Evolutionary conservation across 1,140 invertebrate genomes (phyloP).

Genomic region (Lasioglossum baleicum): DNA sequence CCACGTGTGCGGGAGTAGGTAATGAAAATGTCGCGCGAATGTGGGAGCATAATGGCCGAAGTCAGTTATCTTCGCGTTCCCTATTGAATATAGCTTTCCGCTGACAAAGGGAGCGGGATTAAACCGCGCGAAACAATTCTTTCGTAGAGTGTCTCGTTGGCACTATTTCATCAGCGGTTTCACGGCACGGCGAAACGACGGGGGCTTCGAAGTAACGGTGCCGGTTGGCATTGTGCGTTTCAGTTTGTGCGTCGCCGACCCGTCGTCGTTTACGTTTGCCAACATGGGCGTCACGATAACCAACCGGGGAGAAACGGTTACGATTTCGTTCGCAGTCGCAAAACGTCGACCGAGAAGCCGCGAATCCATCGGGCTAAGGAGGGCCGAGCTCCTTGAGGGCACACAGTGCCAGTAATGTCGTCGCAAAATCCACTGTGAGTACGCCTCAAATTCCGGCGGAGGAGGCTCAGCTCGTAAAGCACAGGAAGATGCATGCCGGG

Average conservation of each 20-base stretch:
- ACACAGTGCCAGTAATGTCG: constrained; percentile 53
- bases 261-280: not conserved
- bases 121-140: not conserved
- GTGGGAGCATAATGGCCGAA: too few species aligned
- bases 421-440: constrained; percentile 77
- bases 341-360: constrained; percentile 20
- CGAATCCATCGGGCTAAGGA: constrained; percentile 31
- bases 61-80: too few species aligned
- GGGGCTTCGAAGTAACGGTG: not conserved
- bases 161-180: not conserved
- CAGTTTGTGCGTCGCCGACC: not conserved
- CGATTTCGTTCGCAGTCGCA: constrained; percentile 41
- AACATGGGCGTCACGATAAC: constrained; percentile 32
- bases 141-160: not conserved
- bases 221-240: not conserved
- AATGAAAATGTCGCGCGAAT: too few species aligned
- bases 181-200: not conserved
- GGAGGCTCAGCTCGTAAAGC: constrained; percentile 79
- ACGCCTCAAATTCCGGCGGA: constrained; percentile 78
- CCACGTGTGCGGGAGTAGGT: too few species aligned
- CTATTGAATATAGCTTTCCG: not conserved
- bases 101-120: not conserved
- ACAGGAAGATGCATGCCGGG: constrained; percentile 80
- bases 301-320: constrained; percentile 25
- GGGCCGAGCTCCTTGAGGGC: constrained; percentile 41